These are phyloP conservation scores for Scylla paramamosain DNA, from an alignment of 1,140 invertebrate genomes.

Conservation along the genomic window DNA sequence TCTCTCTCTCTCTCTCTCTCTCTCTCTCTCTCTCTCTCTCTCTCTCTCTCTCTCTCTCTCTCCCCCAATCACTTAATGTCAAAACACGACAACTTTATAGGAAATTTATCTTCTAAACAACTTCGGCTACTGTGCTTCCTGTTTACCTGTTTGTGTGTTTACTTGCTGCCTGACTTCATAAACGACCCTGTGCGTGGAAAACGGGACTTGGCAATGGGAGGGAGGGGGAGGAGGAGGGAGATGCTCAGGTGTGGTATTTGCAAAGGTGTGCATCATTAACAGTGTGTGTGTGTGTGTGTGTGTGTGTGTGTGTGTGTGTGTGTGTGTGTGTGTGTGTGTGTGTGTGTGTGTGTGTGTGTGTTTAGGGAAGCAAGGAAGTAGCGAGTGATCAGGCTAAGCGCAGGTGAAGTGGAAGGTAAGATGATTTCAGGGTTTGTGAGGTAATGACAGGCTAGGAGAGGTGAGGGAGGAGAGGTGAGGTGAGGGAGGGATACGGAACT, in stretches of 20 bases:
- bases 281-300: conserved; percentile 33
- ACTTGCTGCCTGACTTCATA: too few relatives aligned
- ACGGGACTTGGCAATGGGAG: neutral
- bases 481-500: neutral
- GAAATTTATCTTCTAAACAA: too few relatives aligned
- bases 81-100: too few relatives aligned
- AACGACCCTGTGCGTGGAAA: neutral
- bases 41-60: conserved; percentile 46
- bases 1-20: conserved; percentile 41
- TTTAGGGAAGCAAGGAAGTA: neutral
- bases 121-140: too few relatives aligned
- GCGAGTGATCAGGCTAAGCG: neutral
- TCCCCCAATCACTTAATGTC: neutral
- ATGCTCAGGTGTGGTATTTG: neutral
- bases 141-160: too few relatives aligned
- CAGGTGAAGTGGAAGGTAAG: neutral
- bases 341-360: conserved; percentile 48
- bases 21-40: conserved; percentile 13
- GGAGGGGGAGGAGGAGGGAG: neutral
- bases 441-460: neutral
- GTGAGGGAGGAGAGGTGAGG: neutral
- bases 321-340: conserved; percentile 42
- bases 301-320: conserved; percentile 47
- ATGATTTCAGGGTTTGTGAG: neutral
- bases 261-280: neutral